These are phyloP conservation scores for Pandemis heparana DNA, from an alignment of 2,888 invertebrate genomes.

Conservation along the genomic window DNA sequence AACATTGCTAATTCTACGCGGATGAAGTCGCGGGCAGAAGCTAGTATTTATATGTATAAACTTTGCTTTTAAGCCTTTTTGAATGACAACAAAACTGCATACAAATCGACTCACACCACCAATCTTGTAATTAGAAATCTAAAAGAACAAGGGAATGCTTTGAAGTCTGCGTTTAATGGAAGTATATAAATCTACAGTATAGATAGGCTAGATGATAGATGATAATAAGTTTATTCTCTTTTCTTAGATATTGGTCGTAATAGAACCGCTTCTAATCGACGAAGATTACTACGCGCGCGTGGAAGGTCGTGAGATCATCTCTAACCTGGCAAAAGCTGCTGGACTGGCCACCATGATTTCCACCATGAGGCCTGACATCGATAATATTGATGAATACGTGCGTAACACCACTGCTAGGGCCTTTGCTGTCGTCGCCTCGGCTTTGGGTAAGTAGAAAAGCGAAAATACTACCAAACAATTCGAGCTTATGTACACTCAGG, in stretches of 20 bases:
- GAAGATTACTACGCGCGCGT: conserved; percentile 99
- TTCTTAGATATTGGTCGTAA: conserved; percentile 97
- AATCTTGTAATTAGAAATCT: no score
- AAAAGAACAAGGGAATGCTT: no score
- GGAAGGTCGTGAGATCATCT: conserved; percentile 99
- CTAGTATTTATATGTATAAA: not conserved
- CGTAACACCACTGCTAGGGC: conserved; percentile 99
- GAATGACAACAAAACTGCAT: no score
- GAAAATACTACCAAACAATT: not conserved
- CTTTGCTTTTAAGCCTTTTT: not conserved
- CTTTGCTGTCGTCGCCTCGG: conserved; percentile 99
- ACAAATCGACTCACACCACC: no score
- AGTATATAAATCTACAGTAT: no score
- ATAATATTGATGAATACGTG: conserved; percentile 99
- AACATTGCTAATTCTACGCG: no score
- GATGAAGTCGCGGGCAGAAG: no score
- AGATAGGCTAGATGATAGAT: not conserved
- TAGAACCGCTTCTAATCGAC: conserved; percentile 99
- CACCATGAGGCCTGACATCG: conserved; percentile 99
- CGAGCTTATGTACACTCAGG: not conserved
- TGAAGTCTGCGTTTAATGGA: no score
- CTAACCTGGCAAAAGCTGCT: conserved; percentile 99
- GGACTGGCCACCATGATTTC: conserved; percentile 99
- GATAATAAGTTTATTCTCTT: conserved; percentile 2
- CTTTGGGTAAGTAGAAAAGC: conserved; percentile 88